Base-by-base conservation (phyloP, 2,888 invertebrate genomes). In the Mallateleia sp. region DNA sequence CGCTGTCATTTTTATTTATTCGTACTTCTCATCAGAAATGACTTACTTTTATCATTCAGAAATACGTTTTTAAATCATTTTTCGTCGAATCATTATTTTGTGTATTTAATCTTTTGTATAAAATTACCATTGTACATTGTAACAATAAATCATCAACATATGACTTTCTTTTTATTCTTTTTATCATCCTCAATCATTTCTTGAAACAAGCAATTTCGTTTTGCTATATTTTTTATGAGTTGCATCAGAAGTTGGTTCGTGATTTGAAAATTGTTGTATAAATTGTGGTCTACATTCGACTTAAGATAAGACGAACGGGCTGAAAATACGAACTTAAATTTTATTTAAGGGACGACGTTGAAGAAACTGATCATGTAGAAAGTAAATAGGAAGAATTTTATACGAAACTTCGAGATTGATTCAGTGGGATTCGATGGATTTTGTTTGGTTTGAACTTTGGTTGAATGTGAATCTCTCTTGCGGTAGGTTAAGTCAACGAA, bases 121-220 rank as follows among this genome's bases (percentile, higher is more conserved):
- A 75, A 69, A 60, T 3, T 52, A 54, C n/a, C 62, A 38, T 20
- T 82, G 75, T 82, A 82, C 58, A 82, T 82, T 82, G 80, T 72
- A 82, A 69, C 54, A 82, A 82, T 50, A 64, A 54, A 75, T 69
- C 75, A 75, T 74, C 47, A 66, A 50, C 18, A 58, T 32, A 52
- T 5, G 38, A 22, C 50, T 67, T 82, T 67, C 74, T 82, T 67
- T 82, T 67, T 54, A 47, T 42, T 67, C 28, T 66, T 60, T 34
- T 72, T 56, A 18, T 72, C 71, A 80, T 62, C 60, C 54, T 56
- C n/a, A n/a, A 47, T 72, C 34, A 60, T 25, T 66, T 47, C 6
- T 15, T 25, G 38, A 6, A 24, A 32, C 24, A 7, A 8, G 8
- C 22, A 22, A 8, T 14, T 60, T 22, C 22, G n/a, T 60, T 60